phyloP scores from a whole-genome alignment of 92 coral and sea anemone genomes.

The Zoanthus sansibaricus region DNA sequence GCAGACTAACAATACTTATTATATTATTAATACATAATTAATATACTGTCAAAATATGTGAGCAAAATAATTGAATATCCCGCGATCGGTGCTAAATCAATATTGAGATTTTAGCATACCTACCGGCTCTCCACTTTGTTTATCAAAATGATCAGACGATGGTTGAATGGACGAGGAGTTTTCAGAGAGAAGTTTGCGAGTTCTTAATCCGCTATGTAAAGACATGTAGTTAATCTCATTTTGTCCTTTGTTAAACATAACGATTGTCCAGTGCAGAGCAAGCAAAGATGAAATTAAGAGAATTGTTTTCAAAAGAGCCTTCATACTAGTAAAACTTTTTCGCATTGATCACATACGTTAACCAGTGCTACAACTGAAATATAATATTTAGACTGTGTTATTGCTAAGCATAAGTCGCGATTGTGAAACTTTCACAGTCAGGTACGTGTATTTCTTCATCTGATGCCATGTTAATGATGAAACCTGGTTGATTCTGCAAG shows the following conservation, averaged over 20 bases:
- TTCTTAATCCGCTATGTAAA: not conserved
- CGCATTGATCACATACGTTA: not conserved
- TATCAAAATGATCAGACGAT: not conserved
- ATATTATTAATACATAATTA: no score
- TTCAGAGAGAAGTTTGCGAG: conserved; percentile 34
- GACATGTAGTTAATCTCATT: not conserved
- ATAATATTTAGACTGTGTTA: not conserved
- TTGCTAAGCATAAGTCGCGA: not conserved
- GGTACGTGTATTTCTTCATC: not conserved
- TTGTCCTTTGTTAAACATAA: conserved; percentile 22
- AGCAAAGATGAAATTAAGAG: not conserved
- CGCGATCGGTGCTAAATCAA: no score
- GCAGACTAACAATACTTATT: no score
- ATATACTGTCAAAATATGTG: no score
- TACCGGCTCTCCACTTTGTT: not conserved
- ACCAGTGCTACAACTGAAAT: not conserved
- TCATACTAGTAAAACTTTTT: conserved; percentile 13
- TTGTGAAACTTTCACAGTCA: not conserved
- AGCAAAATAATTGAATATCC: no score
- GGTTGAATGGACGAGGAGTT: not conserved
- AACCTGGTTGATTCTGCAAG: not conserved
- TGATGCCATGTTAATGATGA: not conserved
- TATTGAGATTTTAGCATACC: not conserved
- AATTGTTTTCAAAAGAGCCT: conserved; percentile 4
- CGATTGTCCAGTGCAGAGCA: conserved; percentile 11